phyloP scores from a whole-genome alignment of 1,140 invertebrate species.

The Lutraria rhynchaena region DNA sequence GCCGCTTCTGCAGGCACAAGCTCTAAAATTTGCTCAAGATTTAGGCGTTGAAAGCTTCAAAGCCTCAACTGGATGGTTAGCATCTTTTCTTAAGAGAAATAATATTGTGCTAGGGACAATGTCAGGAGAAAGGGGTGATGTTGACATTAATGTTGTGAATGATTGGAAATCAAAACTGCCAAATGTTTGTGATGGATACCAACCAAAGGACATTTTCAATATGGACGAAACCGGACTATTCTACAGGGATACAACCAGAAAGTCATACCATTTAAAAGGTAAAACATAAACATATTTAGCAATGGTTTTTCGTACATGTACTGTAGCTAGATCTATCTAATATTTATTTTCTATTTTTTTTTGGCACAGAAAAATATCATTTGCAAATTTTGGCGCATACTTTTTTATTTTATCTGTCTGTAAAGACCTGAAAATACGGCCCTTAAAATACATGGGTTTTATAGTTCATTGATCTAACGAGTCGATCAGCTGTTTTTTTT shows the following conservation, averaged over 20 bases:
- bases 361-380: too few species aligned
- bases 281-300: not conserved
- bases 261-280: conserved; percentile 12
- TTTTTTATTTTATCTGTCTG: too few species aligned
- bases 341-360: too few species aligned
- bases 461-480: too few species aligned
- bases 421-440: too few species aligned
- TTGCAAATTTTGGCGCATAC: too few species aligned
- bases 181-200: conserved; percentile 34
- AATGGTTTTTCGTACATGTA: too few species aligned
- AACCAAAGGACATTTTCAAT: conserved; percentile 44
- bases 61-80: conserved; percentile 60
- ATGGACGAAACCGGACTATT: conserved; percentile 44
- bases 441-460: too few species aligned
- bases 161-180: conserved; percentile 46
- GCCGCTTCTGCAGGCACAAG: not conserved
- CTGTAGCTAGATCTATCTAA: too few species aligned
- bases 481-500: too few species aligned
- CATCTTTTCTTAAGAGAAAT: conserved; percentile 17
- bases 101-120: conserved; percentile 16
- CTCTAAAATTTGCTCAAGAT: conserved; percentile 4
- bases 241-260: not conserved
- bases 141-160: not conserved
- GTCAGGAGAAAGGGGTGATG: conserved; percentile 35
- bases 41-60: conserved; percentile 34